Evolutionary conservation across 2,888 invertebrate genomes (phyloP).

Genomic region (Rutpela maculata): DNA sequence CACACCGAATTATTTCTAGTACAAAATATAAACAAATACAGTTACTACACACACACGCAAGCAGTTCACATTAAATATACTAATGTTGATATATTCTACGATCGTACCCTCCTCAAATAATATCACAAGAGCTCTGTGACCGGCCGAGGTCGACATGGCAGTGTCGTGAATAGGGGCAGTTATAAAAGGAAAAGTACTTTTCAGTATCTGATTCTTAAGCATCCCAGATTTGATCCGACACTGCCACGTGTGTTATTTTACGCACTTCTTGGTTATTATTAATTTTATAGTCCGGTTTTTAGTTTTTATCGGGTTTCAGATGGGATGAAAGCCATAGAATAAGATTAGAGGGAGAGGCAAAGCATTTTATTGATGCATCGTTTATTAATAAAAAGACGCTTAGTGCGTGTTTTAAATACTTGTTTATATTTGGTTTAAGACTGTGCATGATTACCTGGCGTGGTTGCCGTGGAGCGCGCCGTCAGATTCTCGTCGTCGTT

Average conservation of each 20-base stretch:
- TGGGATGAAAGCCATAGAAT: slow-evolving; percentile 72
- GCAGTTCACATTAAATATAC: slow-evolving; percentile 66
- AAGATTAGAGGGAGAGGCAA: slow-evolving; percentile 71
- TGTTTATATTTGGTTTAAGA: slow-evolving; percentile 69
- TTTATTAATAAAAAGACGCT: slow-evolving; percentile 54
- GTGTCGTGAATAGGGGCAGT: slow-evolving; percentile 46
- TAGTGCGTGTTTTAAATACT: slow-evolving; percentile 55
- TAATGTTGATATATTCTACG: slow-evolving; percentile 67
- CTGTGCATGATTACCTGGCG: slow-evolving; percentile 71
- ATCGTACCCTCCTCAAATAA: slow-evolving; percentile 74
- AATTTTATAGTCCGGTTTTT: slow-evolving; percentile 61
- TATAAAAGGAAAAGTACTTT: background rate
- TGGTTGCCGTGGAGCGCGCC: slow-evolving; percentile 66
- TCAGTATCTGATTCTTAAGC: background rate
- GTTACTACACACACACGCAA: slow-evolving; percentile 64
- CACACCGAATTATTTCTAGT: slow-evolving; percentile 42
- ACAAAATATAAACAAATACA: slow-evolving; percentile 56
- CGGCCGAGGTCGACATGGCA: slow-evolving; percentile 69
- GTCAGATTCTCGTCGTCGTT: slow-evolving; percentile 54
- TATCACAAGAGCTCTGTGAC: slow-evolving; percentile 66
- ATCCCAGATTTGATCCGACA: slow-evolving; percentile 33
- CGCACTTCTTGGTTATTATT: slow-evolving; percentile 53
- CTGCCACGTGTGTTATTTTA: slow-evolving; percentile 47
- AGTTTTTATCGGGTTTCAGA: slow-evolving; percentile 69
- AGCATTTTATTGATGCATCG: slow-evolving; percentile 67